Evolutionary conservation across 2,888 invertebrate species (phyloP), one percentile per base, ranked within the genome.

Genomic region (Drosophila phalerata): DNA sequence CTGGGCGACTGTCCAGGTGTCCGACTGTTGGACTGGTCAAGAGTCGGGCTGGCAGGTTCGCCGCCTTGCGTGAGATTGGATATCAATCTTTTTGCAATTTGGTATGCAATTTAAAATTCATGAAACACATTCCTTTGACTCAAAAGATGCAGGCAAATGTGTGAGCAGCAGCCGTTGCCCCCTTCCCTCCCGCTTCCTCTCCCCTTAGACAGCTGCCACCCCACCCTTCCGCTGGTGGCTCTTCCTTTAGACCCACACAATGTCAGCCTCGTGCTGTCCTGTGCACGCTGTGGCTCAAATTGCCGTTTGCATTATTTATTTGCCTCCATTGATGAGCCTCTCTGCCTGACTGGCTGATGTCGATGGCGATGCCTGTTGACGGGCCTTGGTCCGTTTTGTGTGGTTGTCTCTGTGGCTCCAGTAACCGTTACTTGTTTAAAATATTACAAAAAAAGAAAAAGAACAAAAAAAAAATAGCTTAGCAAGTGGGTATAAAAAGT

Each of bases 81-180:
- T 91, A 91, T 91, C 90, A 90, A 91, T 90, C 91, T 90, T 86
- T 89, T 89, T 88, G 90, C 90, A 90, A 91, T 91, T 90, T 90
- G 84, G 88, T 89, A 89, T 80, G 89, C 85, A 90, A 90, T 90
- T 90, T 90, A 87, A 90, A 90, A 90, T 90, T 90, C 90, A 90
- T 90, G 90, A 90, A 89, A 88, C 85, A 90, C 85, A 90, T 90
- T 90, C 90, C 88, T 90, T 90, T 90, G 87, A 87, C 78, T 84
- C 80, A 86, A 89, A 89, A 90, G 89, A 88, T 81, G 85, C 85
- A 85, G 85, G 88, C 89, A 85, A 85, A 85, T 89, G 85, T 79
- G 78, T 61, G 77, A 70, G 65, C 65, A 68, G 64, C 60, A 55
- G 58, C 47, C 66, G 43, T 43, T 34, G 10, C 40, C 32, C 22